phyloP scores from a whole-genome alignment of 1,140 invertebrate genomes.

The Heliconius congener region DNA sequence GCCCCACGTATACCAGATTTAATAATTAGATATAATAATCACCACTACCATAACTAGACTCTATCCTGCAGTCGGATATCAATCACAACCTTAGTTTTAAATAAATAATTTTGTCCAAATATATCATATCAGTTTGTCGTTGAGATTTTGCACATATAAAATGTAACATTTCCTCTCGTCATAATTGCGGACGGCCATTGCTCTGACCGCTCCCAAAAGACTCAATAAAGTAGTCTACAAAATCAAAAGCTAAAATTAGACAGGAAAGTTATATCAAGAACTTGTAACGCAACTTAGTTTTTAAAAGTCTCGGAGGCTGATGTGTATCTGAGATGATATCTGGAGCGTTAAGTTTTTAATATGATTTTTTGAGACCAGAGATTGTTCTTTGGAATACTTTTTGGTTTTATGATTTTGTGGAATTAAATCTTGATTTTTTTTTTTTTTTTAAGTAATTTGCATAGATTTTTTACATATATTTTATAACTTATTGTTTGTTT shows the following conservation, averaged over 20 bases:
- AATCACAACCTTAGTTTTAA: not conserved
- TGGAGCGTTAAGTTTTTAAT: constrained; percentile 2
- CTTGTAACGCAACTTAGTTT: constrained; percentile 11
- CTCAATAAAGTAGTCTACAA: not conserved
- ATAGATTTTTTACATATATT: not conserved
- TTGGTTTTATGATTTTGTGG: not conserved
- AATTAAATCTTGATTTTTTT: not conserved
- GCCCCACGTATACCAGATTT: no score
- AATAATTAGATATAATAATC: no score
- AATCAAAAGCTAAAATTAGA: constrained; percentile 8
- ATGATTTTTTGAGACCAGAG: not conserved
- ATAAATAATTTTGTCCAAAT: not conserved
- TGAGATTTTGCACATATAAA: not conserved
- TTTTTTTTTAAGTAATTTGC: not conserved
- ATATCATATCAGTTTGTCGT: not conserved
- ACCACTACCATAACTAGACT: no score
- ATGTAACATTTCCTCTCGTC: constrained; percentile 4
- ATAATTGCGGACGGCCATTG: not conserved
- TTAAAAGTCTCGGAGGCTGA: constrained; percentile 2
- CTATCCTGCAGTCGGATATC: no score
- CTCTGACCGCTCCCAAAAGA: not conserved
- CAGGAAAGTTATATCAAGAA: constrained; percentile 4
- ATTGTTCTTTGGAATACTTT: not conserved
- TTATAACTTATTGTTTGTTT: no score
- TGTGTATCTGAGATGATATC: constrained; percentile 12